Evolutionary conservation across 2,113 vertebrate species (phyloP), one percentile per base, ranked within the genome.

Genomic region (Diadophis punctatus): DNA sequence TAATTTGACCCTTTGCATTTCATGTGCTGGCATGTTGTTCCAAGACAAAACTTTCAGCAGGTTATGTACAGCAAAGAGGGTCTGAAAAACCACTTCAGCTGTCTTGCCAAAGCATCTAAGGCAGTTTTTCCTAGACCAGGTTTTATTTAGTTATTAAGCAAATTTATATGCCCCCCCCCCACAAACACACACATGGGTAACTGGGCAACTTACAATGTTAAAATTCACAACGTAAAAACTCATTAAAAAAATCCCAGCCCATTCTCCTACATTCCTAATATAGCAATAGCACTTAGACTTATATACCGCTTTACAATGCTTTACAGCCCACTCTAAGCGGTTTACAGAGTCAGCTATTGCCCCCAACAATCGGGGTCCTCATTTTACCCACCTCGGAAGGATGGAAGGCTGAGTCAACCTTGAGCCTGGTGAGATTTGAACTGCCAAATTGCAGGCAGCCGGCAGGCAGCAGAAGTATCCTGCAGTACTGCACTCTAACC

Each of bases 1-100:
- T 95, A 96, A 97, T 96, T 95, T 95, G 94, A 96, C 92, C 91
- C 94, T 88, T 96, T 95, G 84, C 92, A 92, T 95, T 95, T 96
- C 1, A 0, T 95, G 90, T 92, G 93, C 95, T 95, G 80, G 48
- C 43, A 4, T 86, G 90, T 86, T 27, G 30, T 30, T 56, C 46
- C 80, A 58, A 49, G 11, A 16, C 80, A 86, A 58, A 91, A 53
- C 56, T 95, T 94, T 96, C 93, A 96, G 93, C 92, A 90, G 95
- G 93, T 25, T 25, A 95, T 95, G 52, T 8, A 52, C 52, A 93
- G 89, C 18, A 85, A 93, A 93, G 2, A 93, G 92, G 95, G 90
- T 91, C 94, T 94, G 85, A 4, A 90, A 63, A 93, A 94, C 94
- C 94, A 90, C 0, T 12, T 94, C 60, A 49, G 8, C 8, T 93